phyloP scores from a whole-genome alignment of 2,888 invertebrate species.

The Tenthredo notha region DNA sequence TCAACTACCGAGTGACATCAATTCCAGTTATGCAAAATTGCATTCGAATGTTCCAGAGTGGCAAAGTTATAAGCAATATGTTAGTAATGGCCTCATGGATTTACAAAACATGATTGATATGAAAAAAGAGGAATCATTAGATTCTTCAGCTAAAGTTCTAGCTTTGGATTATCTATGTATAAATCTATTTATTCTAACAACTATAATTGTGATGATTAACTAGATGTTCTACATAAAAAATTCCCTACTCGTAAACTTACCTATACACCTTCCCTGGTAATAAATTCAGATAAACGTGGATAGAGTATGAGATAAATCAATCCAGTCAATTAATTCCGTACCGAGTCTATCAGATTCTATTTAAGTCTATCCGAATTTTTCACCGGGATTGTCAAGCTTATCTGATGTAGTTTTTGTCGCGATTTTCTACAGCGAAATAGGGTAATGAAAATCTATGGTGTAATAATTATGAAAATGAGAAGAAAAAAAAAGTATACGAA shows the following conservation, averaged over 20 bases:
- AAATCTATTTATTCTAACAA: neutral
- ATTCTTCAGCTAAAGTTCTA: neutral
- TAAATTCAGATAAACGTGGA: neutral
- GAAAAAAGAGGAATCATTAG: conserved; percentile 19
- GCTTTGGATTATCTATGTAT: neutral
- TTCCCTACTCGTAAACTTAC: neutral
- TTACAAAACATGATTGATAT: conserved; percentile 31
- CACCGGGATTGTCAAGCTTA: neutral
- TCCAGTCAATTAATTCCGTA: neutral
- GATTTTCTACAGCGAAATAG: neutral
- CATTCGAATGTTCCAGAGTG: conserved; percentile 11
- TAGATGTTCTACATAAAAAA: neutral
- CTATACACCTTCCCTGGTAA: neutral
- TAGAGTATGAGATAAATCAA: neutral
- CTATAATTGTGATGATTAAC: conserved; percentile 10
- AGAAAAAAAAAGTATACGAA: neutral
- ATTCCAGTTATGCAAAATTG: conserved; percentile 12
- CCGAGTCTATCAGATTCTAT: neutral
- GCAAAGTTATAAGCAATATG: conserved; percentile 38
- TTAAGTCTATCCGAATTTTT: neutral
- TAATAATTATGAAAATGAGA: neutral
- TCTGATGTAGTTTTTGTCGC: neutral
- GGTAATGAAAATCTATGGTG: neutral
- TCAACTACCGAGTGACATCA: neutral
- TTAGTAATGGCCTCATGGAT: conserved; percentile 26